Base-by-base conservation (phyloP, 2,888 invertebrate species). In the Scaptomyza tumidula region DNA sequence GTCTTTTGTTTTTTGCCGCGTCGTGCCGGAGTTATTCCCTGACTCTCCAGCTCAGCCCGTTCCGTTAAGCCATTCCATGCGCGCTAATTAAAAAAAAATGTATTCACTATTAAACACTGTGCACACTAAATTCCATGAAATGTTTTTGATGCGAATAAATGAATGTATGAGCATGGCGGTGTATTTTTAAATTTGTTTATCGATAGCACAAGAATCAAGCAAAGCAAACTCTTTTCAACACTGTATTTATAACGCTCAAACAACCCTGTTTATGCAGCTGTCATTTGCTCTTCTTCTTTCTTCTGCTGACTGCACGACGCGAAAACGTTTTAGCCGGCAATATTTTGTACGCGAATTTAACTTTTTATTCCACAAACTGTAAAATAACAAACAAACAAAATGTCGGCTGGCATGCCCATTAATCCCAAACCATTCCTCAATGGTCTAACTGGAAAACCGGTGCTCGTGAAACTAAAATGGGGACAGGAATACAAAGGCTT, bases 341-440 rank as follows among this genome's bases (percentile, higher is more conserved):
- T 67, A 75, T 48, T 43, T 45, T 45, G 56, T 39, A 16, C 50
- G 39, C 46, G 33, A 39, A 53, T 19, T 60, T 58, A 7, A 1
- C 4, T 60, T 61, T 71, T 67, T 49, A 60, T 75, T 78, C 53
- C 61, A 52, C 55, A 59, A 75, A 71, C 24, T 55, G 11, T 50
- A 31, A 58, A 62, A 62, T 19, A 75, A 49, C 48, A 77, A 57
- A 67, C 27, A 71, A 49, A 56, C 74, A 90, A 55, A 65, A 91
- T 91, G 91, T 91, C 96, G 90, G 95, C 96, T 91, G 95, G 96
- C 92, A 97, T 98, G 96, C 98, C 98, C 82, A 96, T 99, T 91
- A 99, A 99, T 93, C 99, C 99, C 5, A 99, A 99, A 94, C 99
- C 99, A 71, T 99, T 99, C 93, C 94, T 99, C 58, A 99, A 99